Evolutionary conservation across 2,797 vertebrate species (phyloP).

Genomic region (Pachyuromys duprasi): DNA sequence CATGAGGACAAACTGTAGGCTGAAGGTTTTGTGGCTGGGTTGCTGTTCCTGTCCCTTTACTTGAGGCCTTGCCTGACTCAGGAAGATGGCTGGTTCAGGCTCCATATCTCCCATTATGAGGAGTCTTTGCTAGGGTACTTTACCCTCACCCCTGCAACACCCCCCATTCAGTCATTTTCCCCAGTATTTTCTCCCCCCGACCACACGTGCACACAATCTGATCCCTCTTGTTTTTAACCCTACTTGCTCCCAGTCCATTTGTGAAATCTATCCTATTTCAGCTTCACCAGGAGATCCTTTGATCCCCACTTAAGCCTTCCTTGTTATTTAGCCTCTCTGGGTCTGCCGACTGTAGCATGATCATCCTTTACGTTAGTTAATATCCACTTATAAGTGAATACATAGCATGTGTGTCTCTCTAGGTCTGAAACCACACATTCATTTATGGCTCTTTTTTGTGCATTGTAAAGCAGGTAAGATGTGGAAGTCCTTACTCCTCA

Average conservation of each 20-base stretch:
- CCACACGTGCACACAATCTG: neutral
- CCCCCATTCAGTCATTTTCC: too few relatives aligned
- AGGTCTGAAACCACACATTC: neutral
- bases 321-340: neutral
- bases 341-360: neutral
- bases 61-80: neutral
- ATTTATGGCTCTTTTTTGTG: neutral
- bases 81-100: neutral
- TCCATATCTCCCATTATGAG: neutral
- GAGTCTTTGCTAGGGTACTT: neutral
- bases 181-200: neutral
- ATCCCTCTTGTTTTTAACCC: neutral
- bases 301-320: neutral
- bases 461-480: neutral
- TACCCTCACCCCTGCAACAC: too few relatives aligned
- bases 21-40: neutral
- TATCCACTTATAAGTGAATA: neutral
- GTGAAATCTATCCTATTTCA: neutral
- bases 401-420: neutral
- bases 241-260: neutral
- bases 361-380: neutral
- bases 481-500: neutral
- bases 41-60: neutral
- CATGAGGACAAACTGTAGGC: neutral
- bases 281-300: neutral